A percentile compares a stretch with the other conserved stretches of the same genome.
phyloP scores from a whole-genome alignment of 2,113 vertebrate species.

The Planiliza haematocheilus region DNA sequence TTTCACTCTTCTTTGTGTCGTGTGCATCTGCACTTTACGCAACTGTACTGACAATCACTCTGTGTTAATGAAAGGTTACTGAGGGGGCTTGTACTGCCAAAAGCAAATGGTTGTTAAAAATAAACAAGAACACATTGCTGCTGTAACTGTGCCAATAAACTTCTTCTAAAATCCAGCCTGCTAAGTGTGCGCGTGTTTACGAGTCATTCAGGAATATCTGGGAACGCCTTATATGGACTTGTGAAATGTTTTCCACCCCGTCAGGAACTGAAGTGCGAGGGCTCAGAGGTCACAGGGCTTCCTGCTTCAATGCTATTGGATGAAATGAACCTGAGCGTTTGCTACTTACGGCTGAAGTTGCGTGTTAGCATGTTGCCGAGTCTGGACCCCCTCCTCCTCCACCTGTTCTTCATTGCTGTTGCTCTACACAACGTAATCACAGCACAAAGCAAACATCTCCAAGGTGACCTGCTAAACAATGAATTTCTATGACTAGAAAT shows the following conservation, averaged over 20 bases:
- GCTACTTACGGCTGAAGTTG: too few species aligned
- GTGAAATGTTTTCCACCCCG: not conserved
- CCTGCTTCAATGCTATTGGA: constrained; percentile 18
- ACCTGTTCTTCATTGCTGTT: too few species aligned
- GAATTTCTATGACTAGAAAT: too few species aligned
- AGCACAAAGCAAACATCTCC: too few species aligned
- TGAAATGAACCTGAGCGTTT: not conserved
- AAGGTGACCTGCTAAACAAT: too few species aligned
- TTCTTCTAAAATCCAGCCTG: constrained; percentile 44
- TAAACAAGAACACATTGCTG: constrained; percentile 75
- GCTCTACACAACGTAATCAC: too few species aligned
- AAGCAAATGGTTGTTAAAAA: constrained; percentile 46
- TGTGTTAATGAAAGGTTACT: constrained; percentile 34
- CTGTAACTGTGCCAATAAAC: constrained; percentile 78
- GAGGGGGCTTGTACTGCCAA: constrained; percentile 14
- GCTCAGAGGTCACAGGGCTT: not conserved
- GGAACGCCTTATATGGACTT: constrained; percentile 15
- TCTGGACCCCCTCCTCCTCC: too few species aligned
- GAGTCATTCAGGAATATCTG: not conserved
- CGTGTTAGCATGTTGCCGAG: too few species aligned
- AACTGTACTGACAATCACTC: constrained; percentile 65
- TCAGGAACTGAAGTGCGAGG: not conserved
- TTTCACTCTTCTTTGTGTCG: constrained; percentile 42
- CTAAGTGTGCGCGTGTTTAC: constrained; percentile 18
- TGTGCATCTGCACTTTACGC: constrained; percentile 70